Conservation (phyloP, 2,888 invertebrate genomes). For the Anarsia innoxiella region DNA sequence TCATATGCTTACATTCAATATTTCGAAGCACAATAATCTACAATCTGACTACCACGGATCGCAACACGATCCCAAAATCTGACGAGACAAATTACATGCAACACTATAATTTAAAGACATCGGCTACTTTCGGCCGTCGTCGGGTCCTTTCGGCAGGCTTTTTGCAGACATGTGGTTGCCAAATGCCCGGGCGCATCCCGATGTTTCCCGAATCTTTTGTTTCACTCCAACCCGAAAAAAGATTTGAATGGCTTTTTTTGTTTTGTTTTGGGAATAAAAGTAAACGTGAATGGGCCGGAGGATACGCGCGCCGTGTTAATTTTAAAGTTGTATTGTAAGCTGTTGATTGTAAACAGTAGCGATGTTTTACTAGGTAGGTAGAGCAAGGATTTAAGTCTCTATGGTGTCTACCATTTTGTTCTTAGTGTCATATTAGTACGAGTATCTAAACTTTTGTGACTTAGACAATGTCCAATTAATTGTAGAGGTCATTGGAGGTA, state of each 20-base stretch:
- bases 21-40: no score
- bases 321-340: no score
- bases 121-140: constrained; percentile 32
- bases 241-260: constrained; percentile 5
- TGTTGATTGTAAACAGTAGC: no score
- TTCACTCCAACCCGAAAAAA: constrained; percentile 2
- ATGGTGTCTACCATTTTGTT: no score
- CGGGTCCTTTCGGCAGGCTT: constrained; percentile 23
- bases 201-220: constrained; percentile 15
- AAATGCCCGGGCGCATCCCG: constrained; percentile 49
- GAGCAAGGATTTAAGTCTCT: no score
- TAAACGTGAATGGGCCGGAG: constrained; percentile 3
- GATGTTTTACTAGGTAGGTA: no score
- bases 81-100: constrained; percentile 9
- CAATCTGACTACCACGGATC: not conserved
- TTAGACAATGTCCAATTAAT: no score
- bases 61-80: constrained; percentile 6
- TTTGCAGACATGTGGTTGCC: constrained; percentile 57
- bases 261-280: not conserved
- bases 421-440: no score
- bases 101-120: constrained; percentile 18
- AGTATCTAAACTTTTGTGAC: no score
- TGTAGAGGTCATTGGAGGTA: no score
- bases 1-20: no score
- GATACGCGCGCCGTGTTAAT: no score